Percentiles rank a stretch among this genome's conserved stretches.
These are phyloP conservation scores for Oreocharis arfaki DNA, from an alignment of 2,113 vertebrate genomes.

Conservation along the genomic window DNA sequence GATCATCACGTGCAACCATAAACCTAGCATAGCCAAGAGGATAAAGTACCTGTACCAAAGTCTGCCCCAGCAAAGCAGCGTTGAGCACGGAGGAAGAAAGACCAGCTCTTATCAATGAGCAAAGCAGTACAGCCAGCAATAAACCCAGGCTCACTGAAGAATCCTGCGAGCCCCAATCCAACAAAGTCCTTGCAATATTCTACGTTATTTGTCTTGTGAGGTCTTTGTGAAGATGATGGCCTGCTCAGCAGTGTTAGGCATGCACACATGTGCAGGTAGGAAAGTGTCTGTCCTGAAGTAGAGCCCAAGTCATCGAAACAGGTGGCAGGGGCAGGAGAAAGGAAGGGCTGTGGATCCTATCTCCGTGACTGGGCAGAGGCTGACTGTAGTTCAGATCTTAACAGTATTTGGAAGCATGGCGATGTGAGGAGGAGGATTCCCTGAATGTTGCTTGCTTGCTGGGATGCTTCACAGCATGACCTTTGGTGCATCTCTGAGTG, in stretches of 20 bases:
- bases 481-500: not conserved
- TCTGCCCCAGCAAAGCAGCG: not conserved
- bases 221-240: not conserved
- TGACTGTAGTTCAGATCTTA: not conserved
- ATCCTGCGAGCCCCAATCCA: not conserved
- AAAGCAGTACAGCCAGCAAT: not conserved
- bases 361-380: not conserved
- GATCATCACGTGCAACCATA: not conserved
- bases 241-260: not conserved
- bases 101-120: not conserved
- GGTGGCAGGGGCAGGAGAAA: not conserved
- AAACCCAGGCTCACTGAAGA: not conserved
- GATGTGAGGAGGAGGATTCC: not conserved
- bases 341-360: not conserved
- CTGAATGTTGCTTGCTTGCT: not conserved
- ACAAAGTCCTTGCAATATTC: not conserved
- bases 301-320: not conserved
- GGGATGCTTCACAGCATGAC: not conserved
- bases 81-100: accelerated
- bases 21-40: not conserved
- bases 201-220: not conserved
- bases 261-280: not conserved
- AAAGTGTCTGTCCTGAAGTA: not conserved
- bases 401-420: not conserved
- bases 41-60: not conserved